Conservation (phyloP, 2,113 vertebrate genomes). For the Benitochromis conjunctus region DNA sequence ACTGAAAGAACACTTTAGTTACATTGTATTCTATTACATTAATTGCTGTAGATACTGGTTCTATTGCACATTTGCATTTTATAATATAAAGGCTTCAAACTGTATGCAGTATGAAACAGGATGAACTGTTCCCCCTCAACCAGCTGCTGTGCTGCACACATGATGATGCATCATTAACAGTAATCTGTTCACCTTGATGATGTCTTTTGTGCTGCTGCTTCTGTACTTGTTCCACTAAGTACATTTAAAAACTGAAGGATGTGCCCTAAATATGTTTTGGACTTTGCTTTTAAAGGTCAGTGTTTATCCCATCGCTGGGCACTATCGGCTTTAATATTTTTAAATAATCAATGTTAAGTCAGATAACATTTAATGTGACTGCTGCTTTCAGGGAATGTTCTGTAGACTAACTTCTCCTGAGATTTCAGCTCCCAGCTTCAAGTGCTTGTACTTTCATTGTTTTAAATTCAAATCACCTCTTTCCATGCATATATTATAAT, state of each 20-base stretch:
- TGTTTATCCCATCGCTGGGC: accelerated
- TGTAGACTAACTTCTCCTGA: not conserved
- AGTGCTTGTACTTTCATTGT: not conserved
- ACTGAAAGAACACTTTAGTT: not conserved
- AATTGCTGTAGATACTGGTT: accelerated
- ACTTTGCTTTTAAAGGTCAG: not conserved
- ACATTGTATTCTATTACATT: not conserved
- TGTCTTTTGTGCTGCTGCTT: not conserved
- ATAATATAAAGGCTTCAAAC: not conserved
- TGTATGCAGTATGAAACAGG: not conserved
- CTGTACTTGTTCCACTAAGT: accelerated
- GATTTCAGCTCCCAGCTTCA: not conserved
- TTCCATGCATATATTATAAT: accelerated
- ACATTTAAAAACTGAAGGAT: not conserved
- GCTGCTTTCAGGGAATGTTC: accelerated
- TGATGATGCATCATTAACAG: not conserved
- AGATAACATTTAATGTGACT: not conserved
- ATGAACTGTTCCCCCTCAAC: not conserved
- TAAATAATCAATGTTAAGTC: not conserved
- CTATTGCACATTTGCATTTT: not conserved
- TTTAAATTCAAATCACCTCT: accelerated
- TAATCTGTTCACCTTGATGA: not conserved
- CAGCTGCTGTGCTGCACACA: not conserved
- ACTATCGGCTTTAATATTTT: not conserved
- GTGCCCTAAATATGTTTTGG: not conserved